Base-by-base conservation (phyloP, 2,888 invertebrate species). In the Pteria penguin region DNA sequence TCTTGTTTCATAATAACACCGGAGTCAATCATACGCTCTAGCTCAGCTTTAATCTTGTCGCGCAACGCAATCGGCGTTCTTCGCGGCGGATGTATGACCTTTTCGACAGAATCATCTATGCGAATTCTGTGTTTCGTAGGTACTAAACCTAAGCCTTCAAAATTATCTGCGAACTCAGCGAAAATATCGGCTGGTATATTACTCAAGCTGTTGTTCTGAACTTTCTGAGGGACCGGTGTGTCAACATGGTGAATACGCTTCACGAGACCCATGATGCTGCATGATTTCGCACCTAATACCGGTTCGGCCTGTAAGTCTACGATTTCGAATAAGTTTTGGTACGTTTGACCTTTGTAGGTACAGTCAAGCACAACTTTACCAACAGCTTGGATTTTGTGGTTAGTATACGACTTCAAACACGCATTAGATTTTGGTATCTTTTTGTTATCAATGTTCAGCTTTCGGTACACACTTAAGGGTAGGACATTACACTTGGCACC, bases 1-100 rank as follows among this genome's bases (percentile, higher is more conserved):
- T 45, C 8, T 22, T 71, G 62, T 54, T 62, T 45, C 18, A 62
- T 26, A 1, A 71, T 63, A 1, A 71, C 71, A n/a, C 71, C 71
- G 5, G 14, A 2, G 52, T 71, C 18, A n/a, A 27, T 55, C 62
- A 62, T 71, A 26, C 70, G 31, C n/a, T 70, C 70, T 29, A 62
- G 60, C 26, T 71, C 62, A 31, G 24, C 31, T 31, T 67, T 67
- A 14, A 70, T 29, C 26, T 57, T 61, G n/a, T 70, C 70, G 5
- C 29, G 11, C 14, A 70, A 4, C 18, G 70, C 36, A 2, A 70
- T 61, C 11, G 70, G 70, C 4, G 61, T 22, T 2, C 32, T 29
- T 0, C 70, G 1, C 18, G 70, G 60, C 5, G 70, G 36, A 24
- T 70, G 70, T 4, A 70, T 27, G 0, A 66, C 66, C 4, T 45